phyloP scores from a whole-genome alignment of 2,888 invertebrate species.

The Drosophila subquinaria region DNA sequence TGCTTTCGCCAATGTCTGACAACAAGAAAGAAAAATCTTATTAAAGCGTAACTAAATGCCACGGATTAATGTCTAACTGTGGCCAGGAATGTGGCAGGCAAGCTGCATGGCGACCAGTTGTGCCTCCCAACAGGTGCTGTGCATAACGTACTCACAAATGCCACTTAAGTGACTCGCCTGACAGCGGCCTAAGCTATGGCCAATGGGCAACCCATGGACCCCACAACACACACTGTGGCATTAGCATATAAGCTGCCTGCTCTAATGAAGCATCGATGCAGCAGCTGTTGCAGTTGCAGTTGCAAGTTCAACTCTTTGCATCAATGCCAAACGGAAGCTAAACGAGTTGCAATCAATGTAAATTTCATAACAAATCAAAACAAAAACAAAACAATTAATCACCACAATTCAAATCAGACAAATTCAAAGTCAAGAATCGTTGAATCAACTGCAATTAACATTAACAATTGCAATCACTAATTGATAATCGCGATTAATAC shows the following conservation, averaged over 20 bases:
- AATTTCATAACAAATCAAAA: slow-evolving; percentile 47
- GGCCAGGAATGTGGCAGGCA: slow-evolving; percentile 42
- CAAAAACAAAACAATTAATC: slow-evolving; percentile 73
- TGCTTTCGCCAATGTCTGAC: slow-evolving; percentile 51
- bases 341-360: slow-evolving; percentile 42
- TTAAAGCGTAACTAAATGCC: slow-evolving; percentile 79
- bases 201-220: slow-evolving; percentile 46
- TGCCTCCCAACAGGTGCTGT: slow-evolving; percentile 53
- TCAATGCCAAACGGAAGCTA: slow-evolving; percentile 26
- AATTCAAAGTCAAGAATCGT: slow-evolving; percentile 39
- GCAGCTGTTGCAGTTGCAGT: slow-evolving; percentile 25
- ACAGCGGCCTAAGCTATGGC: slow-evolving; percentile 49
- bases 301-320: slow-evolving; percentile 44
- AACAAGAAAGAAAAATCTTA: slow-evolving; percentile 55
- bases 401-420: slow-evolving; percentile 38
- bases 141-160: slow-evolving; percentile 50
- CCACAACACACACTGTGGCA: slow-evolving; percentile 51
- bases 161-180: slow-evolving; percentile 65
- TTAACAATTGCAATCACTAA: slow-evolving; percentile 42
- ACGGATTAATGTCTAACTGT: slow-evolving; percentile 75
- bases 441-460: slow-evolving; percentile 47
- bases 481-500: slow-evolving; percentile 45
- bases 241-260: slow-evolving; percentile 61
- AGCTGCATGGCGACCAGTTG: slow-evolving; percentile 12
- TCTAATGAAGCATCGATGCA: slow-evolving; percentile 62